Evolutionary conservation across 2,888 invertebrate species (phyloP), one percentile per base, ranked within the genome.

Genomic region (Dicyrtomina minuta): DNA sequence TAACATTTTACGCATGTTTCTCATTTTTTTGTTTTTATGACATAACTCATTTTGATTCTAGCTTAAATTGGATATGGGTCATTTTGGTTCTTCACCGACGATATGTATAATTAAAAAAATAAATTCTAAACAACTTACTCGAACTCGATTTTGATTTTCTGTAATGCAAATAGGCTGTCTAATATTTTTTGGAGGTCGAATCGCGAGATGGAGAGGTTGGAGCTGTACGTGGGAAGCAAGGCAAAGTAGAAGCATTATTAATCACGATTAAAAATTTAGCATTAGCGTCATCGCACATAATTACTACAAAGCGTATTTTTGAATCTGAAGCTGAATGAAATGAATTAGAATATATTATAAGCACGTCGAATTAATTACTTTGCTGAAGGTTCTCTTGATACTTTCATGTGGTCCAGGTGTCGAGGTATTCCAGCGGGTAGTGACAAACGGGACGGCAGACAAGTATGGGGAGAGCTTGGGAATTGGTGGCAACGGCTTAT

Each of bases 401-500:
- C 41, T 41, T 22, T 24, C 26, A n/a, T 46, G 24, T 43, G 46
- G 44, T 26, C 44, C 70, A 1, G 75, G 74, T 33, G 72, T 66
- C 8, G 66, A n/a, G 33, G 70, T 56, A n/a, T 70, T 73, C 66
- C 67, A 72, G 12, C 75, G 64, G 41, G 66, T 56, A 12, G 73
- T 73, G 5, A 76, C 76, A 26, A 76, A 68, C 0, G 76, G 71
- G 43, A 74, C 58, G n/a, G 69, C 55, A 15, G 68, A n/a, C 13
- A 72, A 56, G 51, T 76, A 76, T 1, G 76, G 76, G 10, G 75
- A 75, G 4, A 56, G n/a, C 64, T 74, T 74, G n/a, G 76, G 73
- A 13, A 73, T 13, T 8, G 74, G 75, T 5, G 74, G 74, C 13
- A 67, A 27, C 13, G 74, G 74, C 12, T 71, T 61, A 33, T 76